phyloP scores from a whole-genome alignment of 2,888 invertebrate species.

The Drosophila helvetica region DNA sequence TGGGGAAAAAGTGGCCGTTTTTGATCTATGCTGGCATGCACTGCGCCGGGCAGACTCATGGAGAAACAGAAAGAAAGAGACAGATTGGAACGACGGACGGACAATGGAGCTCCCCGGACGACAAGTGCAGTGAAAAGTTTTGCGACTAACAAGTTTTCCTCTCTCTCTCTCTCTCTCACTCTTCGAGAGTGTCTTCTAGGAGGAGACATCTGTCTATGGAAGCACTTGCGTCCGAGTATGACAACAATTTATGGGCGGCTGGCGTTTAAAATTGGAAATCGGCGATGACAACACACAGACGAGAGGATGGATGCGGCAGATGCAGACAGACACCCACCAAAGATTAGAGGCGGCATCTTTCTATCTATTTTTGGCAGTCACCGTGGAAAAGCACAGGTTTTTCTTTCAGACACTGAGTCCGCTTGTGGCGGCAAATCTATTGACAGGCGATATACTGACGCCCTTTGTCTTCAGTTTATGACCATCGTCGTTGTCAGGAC shows the following conservation, averaged over 20 bases:
- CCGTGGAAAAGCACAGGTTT: slow-evolving; percentile 13
- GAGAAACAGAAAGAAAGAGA: slow-evolving; percentile 49
- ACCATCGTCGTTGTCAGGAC: neutral
- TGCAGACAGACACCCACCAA: slow-evolving; percentile 20
- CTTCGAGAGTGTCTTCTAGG: neutral
- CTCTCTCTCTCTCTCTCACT: slow-evolving; percentile 12
- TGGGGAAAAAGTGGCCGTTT: slow-evolving; percentile 72
- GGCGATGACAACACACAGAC: slow-evolving; percentile 52
- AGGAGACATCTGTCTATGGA: slow-evolving; percentile 38
- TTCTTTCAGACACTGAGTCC: slow-evolving; percentile 11
- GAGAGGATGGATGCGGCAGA: slow-evolving; percentile 12
- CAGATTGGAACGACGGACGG: slow-evolving; percentile 16
- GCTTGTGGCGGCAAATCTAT: neutral
- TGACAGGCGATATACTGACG: neutral
- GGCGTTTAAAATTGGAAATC: slow-evolving; percentile 57
- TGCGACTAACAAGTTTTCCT: slow-evolving; percentile 62
- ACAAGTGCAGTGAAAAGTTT: slow-evolving; percentile 75
- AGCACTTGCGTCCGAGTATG: slow-evolving; percentile 30
- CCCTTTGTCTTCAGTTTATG: neutral
- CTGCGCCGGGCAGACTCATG: slow-evolving; percentile 58
- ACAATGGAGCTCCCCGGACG: slow-evolving; percentile 55
- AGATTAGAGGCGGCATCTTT: slow-evolving; percentile 39
- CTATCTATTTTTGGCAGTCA: slow-evolving; percentile 42
- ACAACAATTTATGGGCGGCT: slow-evolving; percentile 69
- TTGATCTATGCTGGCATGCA: slow-evolving; percentile 74